phyloP scores from a whole-genome alignment of 2,113 vertebrate species.

The Trogon surrucura region DNA sequence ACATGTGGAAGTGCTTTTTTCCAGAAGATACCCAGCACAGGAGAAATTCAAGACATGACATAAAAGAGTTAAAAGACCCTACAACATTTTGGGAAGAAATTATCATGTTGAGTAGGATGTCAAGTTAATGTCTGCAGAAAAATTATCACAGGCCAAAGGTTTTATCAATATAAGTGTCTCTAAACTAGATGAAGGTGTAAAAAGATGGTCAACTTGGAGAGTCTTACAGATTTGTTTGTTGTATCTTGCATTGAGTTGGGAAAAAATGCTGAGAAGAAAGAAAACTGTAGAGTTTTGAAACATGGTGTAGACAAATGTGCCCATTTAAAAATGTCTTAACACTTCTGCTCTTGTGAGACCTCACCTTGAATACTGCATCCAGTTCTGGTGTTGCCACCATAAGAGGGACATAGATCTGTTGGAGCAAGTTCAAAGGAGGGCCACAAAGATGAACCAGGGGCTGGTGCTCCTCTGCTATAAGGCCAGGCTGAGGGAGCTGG shows the following conservation, averaged over 20 bases:
- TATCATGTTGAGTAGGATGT: not conserved
- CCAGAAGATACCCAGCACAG: not conserved
- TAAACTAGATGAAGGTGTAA: not conserved
- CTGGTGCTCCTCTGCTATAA: too few relatives aligned
- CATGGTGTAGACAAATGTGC: fast-evolving
- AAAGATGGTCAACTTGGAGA: not conserved
- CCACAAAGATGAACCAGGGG: too few relatives aligned
- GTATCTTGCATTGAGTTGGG: not conserved
- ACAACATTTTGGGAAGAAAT: not conserved
- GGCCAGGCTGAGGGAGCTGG: too few relatives aligned
- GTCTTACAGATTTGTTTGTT: not conserved
- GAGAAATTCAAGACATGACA: not conserved
- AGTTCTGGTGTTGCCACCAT: too few relatives aligned
- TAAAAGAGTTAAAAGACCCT: not conserved
- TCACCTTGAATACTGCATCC: too few relatives aligned
- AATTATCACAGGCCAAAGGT: not conserved
- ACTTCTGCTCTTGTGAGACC: not conserved
- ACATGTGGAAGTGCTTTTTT: not conserved
- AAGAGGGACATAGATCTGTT: too few relatives aligned
- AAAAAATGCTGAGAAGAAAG: not conserved
- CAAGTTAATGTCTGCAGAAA: not conserved
- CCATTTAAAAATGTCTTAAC: not conserved
- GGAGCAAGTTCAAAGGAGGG: too few relatives aligned
- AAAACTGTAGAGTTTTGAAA: not conserved
- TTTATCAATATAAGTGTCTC: not conserved